Evolutionary conservation across 2,797 vertebrate species (phyloP).

Genomic region (Mionectes olivaceus): DNA sequence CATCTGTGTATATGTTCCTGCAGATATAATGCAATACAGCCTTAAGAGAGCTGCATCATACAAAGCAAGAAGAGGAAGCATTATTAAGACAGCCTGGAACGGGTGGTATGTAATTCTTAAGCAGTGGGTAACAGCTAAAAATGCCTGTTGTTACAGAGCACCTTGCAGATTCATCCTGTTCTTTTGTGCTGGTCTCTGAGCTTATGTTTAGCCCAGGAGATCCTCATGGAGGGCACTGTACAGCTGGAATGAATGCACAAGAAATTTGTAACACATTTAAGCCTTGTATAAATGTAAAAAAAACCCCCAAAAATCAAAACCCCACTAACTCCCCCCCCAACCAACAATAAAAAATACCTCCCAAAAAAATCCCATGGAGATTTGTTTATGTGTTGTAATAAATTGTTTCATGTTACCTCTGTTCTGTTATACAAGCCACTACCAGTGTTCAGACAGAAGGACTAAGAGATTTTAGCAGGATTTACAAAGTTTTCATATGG

Average conservation of each 20-base stretch:
- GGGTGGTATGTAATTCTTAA: background rate
- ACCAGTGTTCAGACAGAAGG: background rate
- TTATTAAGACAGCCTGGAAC: background rate
- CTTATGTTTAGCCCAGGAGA: background rate
- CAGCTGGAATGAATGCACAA: background rate
- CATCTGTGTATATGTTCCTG: background rate
- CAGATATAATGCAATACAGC: background rate
- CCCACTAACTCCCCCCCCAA: background rate
- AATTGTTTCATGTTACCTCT: background rate
- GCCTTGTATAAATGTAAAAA: background rate
- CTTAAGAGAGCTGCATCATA: background rate
- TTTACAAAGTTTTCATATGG: background rate
- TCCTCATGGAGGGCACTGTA: rapidly evolving
- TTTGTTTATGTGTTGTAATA: background rate
- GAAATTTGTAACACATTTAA: background rate
- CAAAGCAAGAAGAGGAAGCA: background rate
- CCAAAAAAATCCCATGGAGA: background rate
- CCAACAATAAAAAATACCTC: background rate
- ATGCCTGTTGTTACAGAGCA: background rate
- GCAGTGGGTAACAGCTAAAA: background rate
- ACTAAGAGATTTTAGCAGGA: background rate
- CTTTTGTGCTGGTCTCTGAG: background rate
- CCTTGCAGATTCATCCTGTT: background rate
- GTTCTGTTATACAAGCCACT: background rate
- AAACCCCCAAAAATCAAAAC: background rate